Evolutionary conservation across 1,140 invertebrate species (phyloP).

Genomic region (Mya arenaria): DNA sequence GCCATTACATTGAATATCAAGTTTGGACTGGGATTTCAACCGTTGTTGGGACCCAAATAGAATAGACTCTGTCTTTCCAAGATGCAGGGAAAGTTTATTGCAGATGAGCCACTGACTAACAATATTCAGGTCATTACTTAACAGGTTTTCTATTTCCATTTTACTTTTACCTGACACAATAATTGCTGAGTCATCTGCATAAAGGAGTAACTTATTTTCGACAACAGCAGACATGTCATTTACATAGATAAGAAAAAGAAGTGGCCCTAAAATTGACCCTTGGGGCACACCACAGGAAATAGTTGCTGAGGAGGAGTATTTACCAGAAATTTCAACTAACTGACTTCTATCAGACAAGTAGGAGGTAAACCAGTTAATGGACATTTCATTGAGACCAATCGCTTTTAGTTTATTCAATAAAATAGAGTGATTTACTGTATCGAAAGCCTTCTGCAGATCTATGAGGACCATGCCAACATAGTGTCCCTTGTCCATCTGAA

Average conservation of each 20-base stretch:
- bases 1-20: constrained; percentile 38
- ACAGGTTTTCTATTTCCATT: background rate
- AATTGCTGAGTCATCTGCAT: background rate
- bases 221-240: constrained; percentile 53
- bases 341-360: constrained; percentile 14
- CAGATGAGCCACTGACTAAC: constrained; percentile 35
- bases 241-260: constrained; percentile 53
- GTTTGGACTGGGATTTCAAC: background rate
- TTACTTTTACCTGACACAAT: constrained; percentile 16
- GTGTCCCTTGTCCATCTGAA: constrained; percentile 34
- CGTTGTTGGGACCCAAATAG: constrained; percentile 47
- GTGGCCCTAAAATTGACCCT: constrained; percentile 40
- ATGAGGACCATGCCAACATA: constrained; percentile 38
- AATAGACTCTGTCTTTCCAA: constrained; percentile 60
- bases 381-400: constrained; percentile 15
- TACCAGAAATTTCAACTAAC: constrained; percentile 11
- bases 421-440: constrained; percentile 55
- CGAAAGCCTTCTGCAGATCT: constrained; percentile 59
- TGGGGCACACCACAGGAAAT: constrained; percentile 27
- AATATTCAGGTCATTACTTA: constrained; percentile 18
- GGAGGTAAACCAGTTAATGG: background rate
- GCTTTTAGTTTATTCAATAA: constrained; percentile 37
- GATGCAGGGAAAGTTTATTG: constrained; percentile 55
- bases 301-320: background rate
- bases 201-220: constrained; percentile 40